Conservation (phyloP, 2,113 vertebrate species). For the Phyllostomus discolor region DNA sequence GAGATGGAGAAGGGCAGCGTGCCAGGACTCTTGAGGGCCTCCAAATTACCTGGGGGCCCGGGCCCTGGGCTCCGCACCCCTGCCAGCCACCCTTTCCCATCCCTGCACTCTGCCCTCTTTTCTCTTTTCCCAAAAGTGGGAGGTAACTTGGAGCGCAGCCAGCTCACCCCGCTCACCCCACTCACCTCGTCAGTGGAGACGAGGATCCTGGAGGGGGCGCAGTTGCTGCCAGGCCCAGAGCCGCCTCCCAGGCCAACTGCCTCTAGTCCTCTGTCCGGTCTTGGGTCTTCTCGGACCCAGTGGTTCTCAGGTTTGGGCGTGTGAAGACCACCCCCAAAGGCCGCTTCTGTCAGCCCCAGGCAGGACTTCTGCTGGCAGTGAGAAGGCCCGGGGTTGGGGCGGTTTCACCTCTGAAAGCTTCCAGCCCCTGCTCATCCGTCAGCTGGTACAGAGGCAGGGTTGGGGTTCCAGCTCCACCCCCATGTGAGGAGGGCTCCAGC, state of each 20-base stretch:
- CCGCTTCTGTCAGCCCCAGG: accelerated
- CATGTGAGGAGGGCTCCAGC: accelerated
- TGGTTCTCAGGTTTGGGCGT: background rate
- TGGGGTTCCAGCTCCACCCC: background rate
- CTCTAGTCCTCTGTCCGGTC: too few species aligned
- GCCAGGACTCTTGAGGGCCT: accelerated
- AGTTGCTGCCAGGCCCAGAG: background rate
- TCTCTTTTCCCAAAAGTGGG: background rate
- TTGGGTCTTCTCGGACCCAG: background rate
- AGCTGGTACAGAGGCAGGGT: accelerated
- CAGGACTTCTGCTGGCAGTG: background rate
- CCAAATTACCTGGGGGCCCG: background rate
- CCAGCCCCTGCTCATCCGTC: too few species aligned
- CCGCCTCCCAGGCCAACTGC: background rate
- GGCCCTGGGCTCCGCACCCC: background rate
- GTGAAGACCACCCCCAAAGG: background rate
- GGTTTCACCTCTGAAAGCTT: background rate
- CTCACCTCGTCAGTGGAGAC: too few species aligned
- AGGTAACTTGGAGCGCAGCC: background rate
- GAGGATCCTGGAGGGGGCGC: accelerated
- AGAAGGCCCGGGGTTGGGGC: background rate
- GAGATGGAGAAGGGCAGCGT: too few species aligned
- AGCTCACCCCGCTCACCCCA: background rate
- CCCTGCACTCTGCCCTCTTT: background rate
- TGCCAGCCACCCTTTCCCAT: background rate